phyloP scores from a whole-genome alignment of 2,797 vertebrate species.

The Gila robusta region DNA sequence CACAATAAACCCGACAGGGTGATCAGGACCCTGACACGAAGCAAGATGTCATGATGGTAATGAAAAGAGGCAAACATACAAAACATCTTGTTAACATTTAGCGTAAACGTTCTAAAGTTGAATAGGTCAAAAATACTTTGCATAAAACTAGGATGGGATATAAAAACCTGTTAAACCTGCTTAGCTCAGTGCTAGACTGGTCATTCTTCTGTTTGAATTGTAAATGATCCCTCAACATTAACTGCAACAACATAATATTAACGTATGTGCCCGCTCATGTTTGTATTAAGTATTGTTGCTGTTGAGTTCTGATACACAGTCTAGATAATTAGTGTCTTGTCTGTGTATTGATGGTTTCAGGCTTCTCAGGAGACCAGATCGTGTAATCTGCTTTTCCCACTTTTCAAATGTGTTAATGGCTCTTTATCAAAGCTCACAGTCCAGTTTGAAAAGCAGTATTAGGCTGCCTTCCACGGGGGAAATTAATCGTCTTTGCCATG shows the following conservation, averaged over 20 bases:
- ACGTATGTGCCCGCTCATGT: neutral
- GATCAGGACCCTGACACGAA: neutral
- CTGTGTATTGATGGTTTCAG: conserved; percentile 1
- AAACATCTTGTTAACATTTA: neutral
- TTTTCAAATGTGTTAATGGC: conserved; percentile 42
- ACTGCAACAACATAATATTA: neutral
- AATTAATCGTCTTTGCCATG: neutral
- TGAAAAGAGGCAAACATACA: neutral
- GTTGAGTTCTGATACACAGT: neutral
- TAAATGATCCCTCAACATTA: neutral
- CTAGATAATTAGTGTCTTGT: conserved; percentile 35
- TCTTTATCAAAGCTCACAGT: conserved; percentile 15
- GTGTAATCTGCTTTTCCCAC: conserved; percentile 23
- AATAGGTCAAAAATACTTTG: neutral
- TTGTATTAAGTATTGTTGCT: neutral
- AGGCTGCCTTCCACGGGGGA: neutral
- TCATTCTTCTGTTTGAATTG: neutral
- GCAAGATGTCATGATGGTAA: neutral
- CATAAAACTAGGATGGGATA: neutral
- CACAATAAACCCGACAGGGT: neutral
- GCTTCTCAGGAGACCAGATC: conserved; percentile 19
- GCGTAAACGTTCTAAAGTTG: neutral
- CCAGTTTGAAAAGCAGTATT: conserved; percentile 13
- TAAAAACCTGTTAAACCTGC: conserved; percentile 25
- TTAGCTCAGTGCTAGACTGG: neutral